A percentile compares a stretch with the other conserved stretches of the same genome.
These are phyloP conservation scores for Pterophyllum scalare DNA, from an alignment of 2,113 vertebrate genomes.

Conservation along the genomic window DNA sequence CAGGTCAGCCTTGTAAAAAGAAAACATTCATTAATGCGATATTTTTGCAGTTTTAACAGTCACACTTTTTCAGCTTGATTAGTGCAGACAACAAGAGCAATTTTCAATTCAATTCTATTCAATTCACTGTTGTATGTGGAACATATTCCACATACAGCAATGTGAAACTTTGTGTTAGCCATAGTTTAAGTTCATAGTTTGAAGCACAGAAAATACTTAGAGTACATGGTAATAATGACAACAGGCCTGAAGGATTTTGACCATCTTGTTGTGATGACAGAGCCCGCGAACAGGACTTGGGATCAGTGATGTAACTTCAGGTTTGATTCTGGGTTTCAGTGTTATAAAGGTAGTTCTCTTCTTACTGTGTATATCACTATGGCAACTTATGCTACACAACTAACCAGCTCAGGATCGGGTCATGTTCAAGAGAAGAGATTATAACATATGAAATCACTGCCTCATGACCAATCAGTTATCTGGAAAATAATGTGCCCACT, in stretches of 20 bases:
- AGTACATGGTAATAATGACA: not conserved
- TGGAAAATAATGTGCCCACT: too few species aligned
- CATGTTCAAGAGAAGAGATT: too few species aligned
- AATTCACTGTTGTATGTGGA: too few species aligned
- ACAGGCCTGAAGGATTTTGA: not conserved
- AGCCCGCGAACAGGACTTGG: not conserved
- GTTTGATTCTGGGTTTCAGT: not conserved
- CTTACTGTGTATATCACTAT: not conserved
- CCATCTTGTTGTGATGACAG: not conserved
- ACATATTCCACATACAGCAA: not conserved
- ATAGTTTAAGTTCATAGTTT: not conserved
- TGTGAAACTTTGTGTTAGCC: not conserved
- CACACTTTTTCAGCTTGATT: not conserved
- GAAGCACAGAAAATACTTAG: too few species aligned
- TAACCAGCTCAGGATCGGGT: too few species aligned
- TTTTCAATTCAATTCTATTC: too few species aligned
- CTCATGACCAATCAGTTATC: too few species aligned
- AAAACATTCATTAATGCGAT: not conserved
- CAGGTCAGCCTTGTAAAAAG: constrained; percentile 83
- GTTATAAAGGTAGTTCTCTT: not conserved
- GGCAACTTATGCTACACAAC: too few species aligned
- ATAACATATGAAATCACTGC: too few species aligned
- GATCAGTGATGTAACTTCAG: not conserved
- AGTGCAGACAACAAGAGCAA: not conserved
- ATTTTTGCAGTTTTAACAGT: not conserved